Evolutionary conservation across 2,797 vertebrate genomes (phyloP).

Genomic region (Hemitrygon akajei): DNA sequence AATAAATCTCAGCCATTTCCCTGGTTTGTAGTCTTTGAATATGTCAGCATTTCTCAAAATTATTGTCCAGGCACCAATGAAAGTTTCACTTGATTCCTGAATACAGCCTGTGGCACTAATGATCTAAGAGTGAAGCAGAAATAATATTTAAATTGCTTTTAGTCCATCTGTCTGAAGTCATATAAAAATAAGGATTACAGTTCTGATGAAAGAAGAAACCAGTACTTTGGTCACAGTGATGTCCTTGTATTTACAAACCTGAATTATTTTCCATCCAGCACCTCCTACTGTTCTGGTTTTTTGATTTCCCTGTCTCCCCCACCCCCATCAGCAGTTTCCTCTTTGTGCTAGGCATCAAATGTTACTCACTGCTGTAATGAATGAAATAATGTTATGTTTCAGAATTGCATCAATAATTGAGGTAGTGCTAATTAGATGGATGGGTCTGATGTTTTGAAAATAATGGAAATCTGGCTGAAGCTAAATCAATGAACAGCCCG

Average conservation of each 20-base stretch:
- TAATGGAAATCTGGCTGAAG: not conserved
- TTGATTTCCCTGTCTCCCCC: not conserved
- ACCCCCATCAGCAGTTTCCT: too few relatives aligned
- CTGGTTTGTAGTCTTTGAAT: not conserved
- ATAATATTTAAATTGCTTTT: constrained; percentile 3
- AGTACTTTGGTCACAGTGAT: not conserved
- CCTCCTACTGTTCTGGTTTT: not conserved
- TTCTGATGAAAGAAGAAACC: not conserved
- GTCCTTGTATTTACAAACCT: not conserved
- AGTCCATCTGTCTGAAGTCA: not conserved
- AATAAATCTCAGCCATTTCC: not conserved
- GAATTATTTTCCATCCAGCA: not conserved
- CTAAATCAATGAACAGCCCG: not conserved
- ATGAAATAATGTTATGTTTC: not conserved
- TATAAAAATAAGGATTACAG: not conserved
- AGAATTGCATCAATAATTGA: not conserved
- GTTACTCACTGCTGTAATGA: not conserved
- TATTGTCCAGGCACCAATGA: not conserved
- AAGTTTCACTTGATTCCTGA: not conserved
- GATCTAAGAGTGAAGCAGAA: not conserved
- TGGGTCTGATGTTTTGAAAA: constrained; percentile 3
- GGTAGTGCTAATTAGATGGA: not conserved
- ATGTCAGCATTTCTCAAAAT: not conserved
- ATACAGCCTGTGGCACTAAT: not conserved
- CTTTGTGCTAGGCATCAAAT: not conserved